Evolutionary conservation across 2,888 invertebrate species (phyloP).

Genomic region (Formica aserva): DNA sequence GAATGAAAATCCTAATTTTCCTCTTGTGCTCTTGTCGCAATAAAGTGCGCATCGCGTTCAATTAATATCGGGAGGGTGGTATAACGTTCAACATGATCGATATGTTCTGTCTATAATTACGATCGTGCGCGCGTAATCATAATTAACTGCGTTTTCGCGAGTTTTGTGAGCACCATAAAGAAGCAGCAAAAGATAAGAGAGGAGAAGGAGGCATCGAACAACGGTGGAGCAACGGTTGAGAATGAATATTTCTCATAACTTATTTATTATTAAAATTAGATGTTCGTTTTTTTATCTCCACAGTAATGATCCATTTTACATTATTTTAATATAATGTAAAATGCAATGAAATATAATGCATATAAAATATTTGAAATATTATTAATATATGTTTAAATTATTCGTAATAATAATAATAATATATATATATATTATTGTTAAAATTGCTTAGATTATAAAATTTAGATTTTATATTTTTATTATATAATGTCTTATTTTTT

Average conservation of each 20-base stretch:
- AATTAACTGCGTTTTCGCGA: neutral
- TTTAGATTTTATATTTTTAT: neutral
- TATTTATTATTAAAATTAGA: too few species aligned
- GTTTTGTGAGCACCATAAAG: neutral
- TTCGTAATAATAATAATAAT: neutral
- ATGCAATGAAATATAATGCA: neutral
- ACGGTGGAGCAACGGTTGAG: neutral
- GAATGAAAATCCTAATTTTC: too few species aligned
- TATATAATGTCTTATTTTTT: neutral
- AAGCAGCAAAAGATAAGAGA: neutral
- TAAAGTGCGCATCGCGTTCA: too few species aligned
- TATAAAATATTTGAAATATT: neutral
- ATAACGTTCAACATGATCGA: too few species aligned
- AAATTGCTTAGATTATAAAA: neutral
- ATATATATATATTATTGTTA: neutral
- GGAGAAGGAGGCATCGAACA: neutral
- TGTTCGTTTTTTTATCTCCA: too few species aligned
- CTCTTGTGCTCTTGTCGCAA: too few species aligned
- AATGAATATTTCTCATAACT: too few species aligned
- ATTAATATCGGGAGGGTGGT: too few species aligned
- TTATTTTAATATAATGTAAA: neutral
- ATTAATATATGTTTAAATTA: neutral
- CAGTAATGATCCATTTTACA: neutral
- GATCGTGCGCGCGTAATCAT: neutral
- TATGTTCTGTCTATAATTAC: neutral